phyloP scores from a whole-genome alignment of 2,113 vertebrate species.

The Microcebus griseorufus region DNA sequence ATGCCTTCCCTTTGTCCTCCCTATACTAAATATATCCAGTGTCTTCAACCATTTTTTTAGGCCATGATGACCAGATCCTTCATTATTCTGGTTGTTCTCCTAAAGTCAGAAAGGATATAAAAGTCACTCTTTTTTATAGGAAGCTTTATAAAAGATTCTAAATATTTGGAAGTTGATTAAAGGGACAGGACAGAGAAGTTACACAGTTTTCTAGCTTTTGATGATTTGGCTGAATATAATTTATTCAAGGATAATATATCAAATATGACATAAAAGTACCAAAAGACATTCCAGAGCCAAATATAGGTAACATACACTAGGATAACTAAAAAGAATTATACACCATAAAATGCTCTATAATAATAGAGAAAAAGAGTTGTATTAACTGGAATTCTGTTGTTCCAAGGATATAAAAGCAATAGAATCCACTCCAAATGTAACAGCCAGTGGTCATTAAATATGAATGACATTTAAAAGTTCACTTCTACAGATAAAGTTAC shows the following conservation, averaged over 20 bases:
- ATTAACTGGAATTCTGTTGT: slow-evolving; percentile 19
- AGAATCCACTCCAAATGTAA: slow-evolving; percentile 40
- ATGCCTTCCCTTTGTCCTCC: not conserved
- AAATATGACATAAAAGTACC: slow-evolving; percentile 13
- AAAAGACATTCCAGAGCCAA: slow-evolving; percentile 5
- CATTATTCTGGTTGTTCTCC: not conserved
- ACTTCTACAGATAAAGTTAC: slow-evolving; percentile 31
- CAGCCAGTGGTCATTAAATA: slow-evolving; percentile 50
- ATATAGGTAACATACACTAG: not conserved
- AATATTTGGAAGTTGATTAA: slow-evolving; percentile 10
- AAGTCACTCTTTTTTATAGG: not conserved
- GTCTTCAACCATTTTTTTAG: not conserved
- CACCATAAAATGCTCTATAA: not conserved
- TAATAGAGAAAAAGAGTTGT: not conserved
- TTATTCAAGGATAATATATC: slow-evolving; percentile 2
- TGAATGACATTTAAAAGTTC: slow-evolving; percentile 49
- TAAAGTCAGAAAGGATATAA: not conserved
- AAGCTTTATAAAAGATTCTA: slow-evolving; percentile 30
- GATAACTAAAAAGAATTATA: slow-evolving; percentile 2
- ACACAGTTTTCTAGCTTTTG: not conserved
- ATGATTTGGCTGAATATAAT: slow-evolving; percentile 42
- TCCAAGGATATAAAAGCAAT: slow-evolving; percentile 31
- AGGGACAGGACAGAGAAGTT: slow-evolving; percentile 9
- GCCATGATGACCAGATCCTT: not conserved
- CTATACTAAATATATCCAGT: not conserved